Evolutionary conservation across 2,888 invertebrate species (phyloP).

Genomic region (Rotaria macrura): DNA sequence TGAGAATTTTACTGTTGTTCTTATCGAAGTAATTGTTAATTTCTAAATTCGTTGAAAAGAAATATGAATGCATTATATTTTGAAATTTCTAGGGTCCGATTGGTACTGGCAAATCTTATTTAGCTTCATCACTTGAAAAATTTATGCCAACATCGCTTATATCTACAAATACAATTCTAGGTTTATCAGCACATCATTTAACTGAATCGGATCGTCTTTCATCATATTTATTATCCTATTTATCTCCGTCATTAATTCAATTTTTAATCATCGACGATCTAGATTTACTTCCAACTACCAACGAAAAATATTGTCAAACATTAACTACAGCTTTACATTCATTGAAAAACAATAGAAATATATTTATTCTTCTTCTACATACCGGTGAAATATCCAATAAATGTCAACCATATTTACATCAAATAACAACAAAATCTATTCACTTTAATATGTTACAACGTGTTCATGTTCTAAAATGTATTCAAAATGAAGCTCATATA

Average conservation of each 20-base stretch:
- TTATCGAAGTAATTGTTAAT: neutral
- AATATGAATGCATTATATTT: no score
- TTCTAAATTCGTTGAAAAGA: neutral
- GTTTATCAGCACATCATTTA: neutral
- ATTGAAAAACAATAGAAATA: neutral
- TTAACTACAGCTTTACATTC: neutral
- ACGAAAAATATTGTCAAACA: neutral
- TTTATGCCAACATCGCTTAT: neutral
- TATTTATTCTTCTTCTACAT: neutral
- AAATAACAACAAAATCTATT: neutral
- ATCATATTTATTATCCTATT: neutral
- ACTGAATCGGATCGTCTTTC: neutral
- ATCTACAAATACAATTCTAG: neutral
- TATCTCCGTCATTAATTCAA: neutral
- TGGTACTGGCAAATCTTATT: neutral
- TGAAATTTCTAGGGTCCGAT: neutral
- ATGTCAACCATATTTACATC: neutral
- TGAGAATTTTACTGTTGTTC: neutral
- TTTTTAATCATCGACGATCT: constrained; percentile 3
- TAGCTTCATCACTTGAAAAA: neutral
- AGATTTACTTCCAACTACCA: neutral
- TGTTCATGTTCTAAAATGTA: neutral
- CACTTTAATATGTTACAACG: neutral
- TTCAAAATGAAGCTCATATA: neutral
- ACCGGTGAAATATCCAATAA: neutral